These are phyloP conservation scores for Pherbina coryleti DNA, from an alignment of 2,888 invertebrate genomes.

Conservation along the genomic window DNA sequence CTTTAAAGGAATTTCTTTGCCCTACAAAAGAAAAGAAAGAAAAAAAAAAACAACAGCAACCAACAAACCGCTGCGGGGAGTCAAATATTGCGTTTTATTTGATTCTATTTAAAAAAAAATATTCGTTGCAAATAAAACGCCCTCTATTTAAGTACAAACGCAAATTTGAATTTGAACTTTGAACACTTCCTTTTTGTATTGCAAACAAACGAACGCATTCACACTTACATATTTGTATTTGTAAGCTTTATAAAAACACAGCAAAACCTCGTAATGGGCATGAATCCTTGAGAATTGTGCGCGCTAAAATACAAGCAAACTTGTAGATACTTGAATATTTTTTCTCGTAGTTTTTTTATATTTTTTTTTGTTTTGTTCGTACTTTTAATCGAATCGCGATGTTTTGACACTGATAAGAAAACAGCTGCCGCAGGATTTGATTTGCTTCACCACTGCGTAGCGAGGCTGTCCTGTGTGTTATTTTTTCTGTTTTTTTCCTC, in stretches of 20 bases:
- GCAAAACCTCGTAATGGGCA: not conserved
- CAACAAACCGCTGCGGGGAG: too few species aligned
- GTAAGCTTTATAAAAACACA: not conserved
- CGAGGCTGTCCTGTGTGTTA: slow-evolving; percentile 45
- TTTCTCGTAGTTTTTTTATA: not conserved
- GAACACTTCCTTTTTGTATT: slow-evolving; percentile 1
- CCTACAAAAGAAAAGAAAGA: too few species aligned
- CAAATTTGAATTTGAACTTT: slow-evolving; percentile 3
- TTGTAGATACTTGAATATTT: slow-evolving; percentile 21
- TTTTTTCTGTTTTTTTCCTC: slow-evolving; percentile 44
- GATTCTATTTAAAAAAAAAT: too few species aligned
- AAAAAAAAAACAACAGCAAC: too few species aligned
- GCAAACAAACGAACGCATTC: slow-evolving; percentile 9
- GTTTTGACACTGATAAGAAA: slow-evolving; percentile 63
- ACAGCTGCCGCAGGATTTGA: slow-evolving; percentile 28
- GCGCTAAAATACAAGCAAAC: not conserved
- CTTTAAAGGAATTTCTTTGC: too few species aligned
- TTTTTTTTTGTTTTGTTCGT: not conserved
- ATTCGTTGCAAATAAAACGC: not conserved
- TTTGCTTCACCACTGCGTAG: not conserved
- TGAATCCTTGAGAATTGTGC: not conserved
- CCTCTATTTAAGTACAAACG: not conserved
- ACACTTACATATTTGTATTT: slow-evolving; percentile 12
- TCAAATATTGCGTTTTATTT: too few species aligned
- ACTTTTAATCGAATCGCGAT: slow-evolving; percentile 62